Percentiles rank a stretch among this genome's conserved stretches.
Conservation (phyloP, 2,797 vertebrate species). For the Paguma larvata region DNA sequence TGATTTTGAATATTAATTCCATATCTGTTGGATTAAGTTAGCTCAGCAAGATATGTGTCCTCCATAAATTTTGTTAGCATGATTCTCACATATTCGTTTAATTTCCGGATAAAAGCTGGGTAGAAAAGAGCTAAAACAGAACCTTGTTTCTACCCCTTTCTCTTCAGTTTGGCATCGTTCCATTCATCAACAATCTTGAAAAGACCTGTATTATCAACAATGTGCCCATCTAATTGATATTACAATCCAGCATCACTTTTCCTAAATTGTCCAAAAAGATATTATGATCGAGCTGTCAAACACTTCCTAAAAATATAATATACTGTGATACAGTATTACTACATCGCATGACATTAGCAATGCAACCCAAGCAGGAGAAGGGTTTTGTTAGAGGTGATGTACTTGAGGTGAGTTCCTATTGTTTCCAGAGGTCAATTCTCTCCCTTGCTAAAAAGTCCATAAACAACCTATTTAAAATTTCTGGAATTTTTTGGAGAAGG, state of each 20-base stretch:
- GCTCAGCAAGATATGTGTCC: background rate
- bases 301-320: background rate
- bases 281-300: background rate
- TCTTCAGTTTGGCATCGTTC: background rate
- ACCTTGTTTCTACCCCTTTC: background rate
- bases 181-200: conserved; percentile 10
- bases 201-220: background rate
- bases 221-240: conserved; percentile 2
- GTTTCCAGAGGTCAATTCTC: background rate
- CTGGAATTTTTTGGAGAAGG: background rate
- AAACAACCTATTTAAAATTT: background rate
- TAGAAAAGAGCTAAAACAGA: background rate
- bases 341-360: background rate
- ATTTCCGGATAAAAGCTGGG: background rate
- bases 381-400: background rate
- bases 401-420: background rate
- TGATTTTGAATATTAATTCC: background rate
- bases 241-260: background rate
- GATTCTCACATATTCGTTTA: background rate
- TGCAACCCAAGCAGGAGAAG: background rate
- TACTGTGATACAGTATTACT: background rate
- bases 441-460: background rate
- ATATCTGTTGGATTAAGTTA: background rate
- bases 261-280: background rate
- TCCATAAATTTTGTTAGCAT: background rate